Conservation (phyloP, 2,888 invertebrate genomes). For the Imbricaverruca yamaguchii region DNA sequence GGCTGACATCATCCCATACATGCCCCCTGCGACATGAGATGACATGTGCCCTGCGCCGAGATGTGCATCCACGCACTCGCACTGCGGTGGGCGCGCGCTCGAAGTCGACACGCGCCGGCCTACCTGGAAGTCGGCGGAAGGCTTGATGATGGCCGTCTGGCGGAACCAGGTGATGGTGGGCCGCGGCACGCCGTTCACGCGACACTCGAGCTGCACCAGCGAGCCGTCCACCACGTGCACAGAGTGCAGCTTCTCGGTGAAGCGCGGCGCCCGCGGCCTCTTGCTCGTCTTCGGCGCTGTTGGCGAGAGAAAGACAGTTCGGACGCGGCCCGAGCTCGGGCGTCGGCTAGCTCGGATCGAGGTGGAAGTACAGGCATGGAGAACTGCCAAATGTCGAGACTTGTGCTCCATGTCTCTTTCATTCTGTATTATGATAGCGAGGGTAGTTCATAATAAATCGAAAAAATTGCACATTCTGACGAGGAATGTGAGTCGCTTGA, state of each 20-base stretch:
- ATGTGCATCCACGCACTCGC: no score
- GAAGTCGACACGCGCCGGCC: neutral
- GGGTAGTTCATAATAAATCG: neutral
- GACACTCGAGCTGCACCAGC: constrained; percentile 92
- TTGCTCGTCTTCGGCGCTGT: constrained; percentile 66
- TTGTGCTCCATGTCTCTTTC: no score
- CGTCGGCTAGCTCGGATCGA: no score
- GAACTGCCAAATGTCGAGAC: no score
- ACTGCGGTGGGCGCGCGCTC: no score
- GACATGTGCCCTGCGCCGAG: no score
- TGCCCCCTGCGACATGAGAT: no score
- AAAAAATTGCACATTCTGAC: neutral
- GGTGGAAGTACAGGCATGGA: no score
- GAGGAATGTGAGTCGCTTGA: no score
- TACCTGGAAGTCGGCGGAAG: constrained; percentile 76
- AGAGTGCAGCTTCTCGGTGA: constrained; percentile 74
- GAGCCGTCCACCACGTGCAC: constrained; percentile 77
- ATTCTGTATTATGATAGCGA: no score
- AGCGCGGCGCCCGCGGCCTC: constrained; percentile 71
- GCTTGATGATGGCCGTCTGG: constrained; percentile 85
- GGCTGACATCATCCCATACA: no score
- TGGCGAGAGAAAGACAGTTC: constrained; percentile 31
- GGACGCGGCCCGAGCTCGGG: no score
- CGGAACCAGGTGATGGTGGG: constrained; percentile 97
- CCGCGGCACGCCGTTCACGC: constrained; percentile 87